Evolutionary conservation across 2,888 invertebrate genomes (phyloP).

Genomic region (Spodoptera exigua): DNA sequence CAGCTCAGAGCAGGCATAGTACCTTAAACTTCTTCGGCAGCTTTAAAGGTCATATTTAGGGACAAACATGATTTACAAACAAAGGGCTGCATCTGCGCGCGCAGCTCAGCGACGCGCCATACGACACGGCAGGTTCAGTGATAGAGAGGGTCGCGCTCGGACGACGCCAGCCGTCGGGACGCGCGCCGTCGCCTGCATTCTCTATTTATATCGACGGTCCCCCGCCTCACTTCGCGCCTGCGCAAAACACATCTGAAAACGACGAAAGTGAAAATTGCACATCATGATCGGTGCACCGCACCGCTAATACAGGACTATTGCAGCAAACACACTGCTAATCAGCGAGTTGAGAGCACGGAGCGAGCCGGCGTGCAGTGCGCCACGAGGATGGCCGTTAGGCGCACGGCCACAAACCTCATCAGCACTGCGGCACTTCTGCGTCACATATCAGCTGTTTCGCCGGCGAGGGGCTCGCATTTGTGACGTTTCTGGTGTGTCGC

Average conservation of each 20-base stretch:
- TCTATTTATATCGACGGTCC: slow-evolving; percentile 85
- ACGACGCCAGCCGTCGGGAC: slow-evolving; percentile 56
- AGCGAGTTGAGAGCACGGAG: slow-evolving; percentile 50
- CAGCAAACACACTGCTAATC: slow-evolving; percentile 64
- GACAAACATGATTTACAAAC: slow-evolving; percentile 77
- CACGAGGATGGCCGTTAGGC: slow-evolving; percentile 79
- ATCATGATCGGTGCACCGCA: slow-evolving; percentile 76
- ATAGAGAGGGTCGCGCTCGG: slow-evolving; percentile 51
- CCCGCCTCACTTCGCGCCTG: slow-evolving; percentile 76
- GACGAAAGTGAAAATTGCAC: slow-evolving; percentile 86
- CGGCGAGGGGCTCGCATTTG: slow-evolving; percentile 73
- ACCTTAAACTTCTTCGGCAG: slow-evolving; percentile 38
- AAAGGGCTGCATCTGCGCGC: slow-evolving; percentile 77
- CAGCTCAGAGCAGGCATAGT: slow-evolving; percentile 13
- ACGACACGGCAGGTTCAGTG: slow-evolving; percentile 49
- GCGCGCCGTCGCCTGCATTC: slow-evolving; percentile 68
- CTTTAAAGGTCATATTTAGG: slow-evolving; percentile 67
- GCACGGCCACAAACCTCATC: slow-evolving; percentile 65
- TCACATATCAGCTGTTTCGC: slow-evolving; percentile 77
- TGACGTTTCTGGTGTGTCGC: slow-evolving; percentile 74
- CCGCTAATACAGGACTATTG: slow-evolving; percentile 57
- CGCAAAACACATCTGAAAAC: slow-evolving; percentile 75
- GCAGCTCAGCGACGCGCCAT: slow-evolving; percentile 42
- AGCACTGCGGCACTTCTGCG: slow-evolving; percentile 79
- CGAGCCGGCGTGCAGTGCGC: slow-evolving; percentile 67